Evolutionary conservation across 2,797 vertebrate species (phyloP).

Genomic region (Phoxinus dragarum): DNA sequence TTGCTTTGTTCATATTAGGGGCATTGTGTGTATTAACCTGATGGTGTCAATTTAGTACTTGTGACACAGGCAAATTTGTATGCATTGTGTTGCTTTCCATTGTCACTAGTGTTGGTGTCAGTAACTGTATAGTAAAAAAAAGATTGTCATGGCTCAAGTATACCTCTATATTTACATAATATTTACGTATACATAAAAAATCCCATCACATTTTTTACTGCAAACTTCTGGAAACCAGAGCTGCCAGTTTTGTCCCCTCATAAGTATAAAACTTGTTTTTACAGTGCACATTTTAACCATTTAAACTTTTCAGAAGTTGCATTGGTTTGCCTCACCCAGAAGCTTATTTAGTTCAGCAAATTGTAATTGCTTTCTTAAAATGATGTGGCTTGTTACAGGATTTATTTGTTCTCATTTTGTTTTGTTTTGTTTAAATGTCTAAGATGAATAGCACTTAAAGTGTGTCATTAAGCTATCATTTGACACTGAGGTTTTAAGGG

Average conservation of each 20-base stretch:
- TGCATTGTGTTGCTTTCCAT: neutral
- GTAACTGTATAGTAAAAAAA: neutral
- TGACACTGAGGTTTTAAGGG: conserved; percentile 35
- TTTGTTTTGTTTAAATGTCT: neutral
- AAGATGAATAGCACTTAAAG: neutral
- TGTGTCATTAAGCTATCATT: neutral
- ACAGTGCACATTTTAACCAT: neutral
- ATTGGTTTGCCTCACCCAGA: neutral
- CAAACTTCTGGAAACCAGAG: too few species aligned
- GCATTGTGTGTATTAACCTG: neutral
- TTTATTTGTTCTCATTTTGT: neutral
- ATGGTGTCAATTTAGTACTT: neutral
- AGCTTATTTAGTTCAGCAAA: neutral
- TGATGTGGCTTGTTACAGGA: neutral
- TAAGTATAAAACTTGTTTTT: too few species aligned
- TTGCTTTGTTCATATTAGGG: neutral
- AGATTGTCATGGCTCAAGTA: neutral
- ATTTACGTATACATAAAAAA: neutral
- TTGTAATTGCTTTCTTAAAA: neutral
- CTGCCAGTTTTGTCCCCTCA: too few species aligned
- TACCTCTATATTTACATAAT: neutral
- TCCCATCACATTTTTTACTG: too few species aligned
- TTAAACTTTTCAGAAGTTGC: neutral
- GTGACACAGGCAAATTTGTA: neutral
- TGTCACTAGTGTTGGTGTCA: neutral